Base-by-base conservation (phyloP, 2,113 vertebrate species). In the Eurypyga helias region DNA sequence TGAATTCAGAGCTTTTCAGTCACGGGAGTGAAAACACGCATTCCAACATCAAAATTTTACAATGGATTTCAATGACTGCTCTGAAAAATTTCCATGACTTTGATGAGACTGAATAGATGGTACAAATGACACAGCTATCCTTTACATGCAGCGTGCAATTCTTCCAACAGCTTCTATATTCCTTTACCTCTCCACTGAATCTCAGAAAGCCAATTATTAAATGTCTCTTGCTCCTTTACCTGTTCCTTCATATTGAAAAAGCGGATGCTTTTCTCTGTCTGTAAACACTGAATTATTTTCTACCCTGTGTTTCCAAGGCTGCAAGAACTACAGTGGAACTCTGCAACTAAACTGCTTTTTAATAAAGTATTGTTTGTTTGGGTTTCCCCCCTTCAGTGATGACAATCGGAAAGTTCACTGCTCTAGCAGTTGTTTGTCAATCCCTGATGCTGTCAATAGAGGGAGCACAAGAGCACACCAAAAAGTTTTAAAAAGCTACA, bases 381-480 rank as follows among this genome's bases (percentile, higher is more conserved):
- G 41, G 9, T 41, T 41, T 9, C 41, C 41, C 41, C 41, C 41
- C 41, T 1, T 13, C 13, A 57, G 16, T 1, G 1, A 38, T 34
- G 7, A 13, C 26, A 52, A 24, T 2, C 6, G 41, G 36, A 65
- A 84, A 55, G 48, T 54, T 90, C 58, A 45, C 41, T 58, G 29
- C 21, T 69, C 43, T 16, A 7, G 8, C n/a, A 66, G 13, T 33
- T 51, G 7, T 57, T 45, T 49, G 64, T 87, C 72, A 49, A 51
- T 76, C 45, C 66, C 72, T 93, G 65, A 75, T 93, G 67, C 57
- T 80, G 79, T 80, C 94, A 97, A 93, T 93, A 96, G 96, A 96
- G 95, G 97, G 97, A 96, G 96, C 89, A 95, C 77, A 93, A 95
- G 96, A 96, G 91, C 95, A 79, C 84, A 72, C 4, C 60, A 25